Evolutionary conservation across 2,888 invertebrate species (phyloP), one percentile per base, ranked within the genome.

Genomic region (Ormyrus pomaceus): DNA sequence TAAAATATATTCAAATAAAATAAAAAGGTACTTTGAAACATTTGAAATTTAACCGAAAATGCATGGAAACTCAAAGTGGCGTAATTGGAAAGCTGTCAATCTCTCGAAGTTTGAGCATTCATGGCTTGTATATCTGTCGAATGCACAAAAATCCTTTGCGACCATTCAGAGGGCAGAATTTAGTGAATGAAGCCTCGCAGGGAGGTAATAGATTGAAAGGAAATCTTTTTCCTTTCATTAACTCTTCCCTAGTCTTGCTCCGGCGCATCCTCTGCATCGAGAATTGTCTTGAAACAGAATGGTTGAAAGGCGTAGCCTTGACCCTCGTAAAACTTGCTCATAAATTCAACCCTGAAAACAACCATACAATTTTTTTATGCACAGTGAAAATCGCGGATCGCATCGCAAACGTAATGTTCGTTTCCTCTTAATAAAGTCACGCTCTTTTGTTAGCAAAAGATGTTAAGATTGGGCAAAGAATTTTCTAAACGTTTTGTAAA

Each of bases 301-400:
- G 95, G 95, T 72, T 92, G 91, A 88, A 95, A 95, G 13, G 92
- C 87, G 84, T 94, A 92, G 9, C 95, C 95, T 58, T 92, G 89
- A 10, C 95, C 95, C 51, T 91, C 89, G 88, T 95, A 95, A 89
- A 95, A 95, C 89, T 95, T 95, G 87, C 93, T 94, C 92, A 95
- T 94, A 89, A 95, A 95, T 88, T 95, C 95, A 83, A 95, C 95
- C 95, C 95, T 95, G 88, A 78, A 88, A 89, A 55, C 71, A 61
- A 79, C 69, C 83, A 53, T 34, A 34, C 34, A 2, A 34, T 34
- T 34, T 34, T 34, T 34, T 34, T 4, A 4, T 34, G 34, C 34
- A 34, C 34, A 34, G 34, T 4, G 4, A 34, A 2, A 34, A 34
- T 34, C 34, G 34, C 0, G 34, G 4, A 34, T 34, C 34, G 34